These are phyloP conservation scores for Dryadula phaetusa DNA, from an alignment of 2,888 invertebrate genomes.

Conservation along the genomic window DNA sequence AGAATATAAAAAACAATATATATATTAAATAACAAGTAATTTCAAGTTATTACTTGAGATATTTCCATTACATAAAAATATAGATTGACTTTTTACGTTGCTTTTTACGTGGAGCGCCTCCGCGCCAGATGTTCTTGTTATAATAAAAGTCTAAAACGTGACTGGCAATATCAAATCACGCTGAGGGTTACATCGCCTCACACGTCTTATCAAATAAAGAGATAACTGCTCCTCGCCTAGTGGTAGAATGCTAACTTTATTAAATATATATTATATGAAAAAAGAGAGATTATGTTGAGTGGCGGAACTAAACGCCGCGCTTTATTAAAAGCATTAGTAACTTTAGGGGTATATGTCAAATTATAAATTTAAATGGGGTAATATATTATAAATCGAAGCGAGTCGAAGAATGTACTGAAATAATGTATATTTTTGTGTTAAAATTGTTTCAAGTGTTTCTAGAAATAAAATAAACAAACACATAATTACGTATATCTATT, in stretches of 20 bases:
- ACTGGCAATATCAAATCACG: slow-evolving; percentile 32
- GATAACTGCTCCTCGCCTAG: background rate
- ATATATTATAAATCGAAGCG: too few relatives aligned
- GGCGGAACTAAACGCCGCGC: too few relatives aligned
- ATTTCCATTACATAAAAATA: slow-evolving; percentile 27
- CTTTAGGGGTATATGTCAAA: too few relatives aligned
- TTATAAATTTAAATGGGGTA: too few relatives aligned
- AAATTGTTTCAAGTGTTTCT: too few relatives aligned
- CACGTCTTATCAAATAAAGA: slow-evolving; percentile 9
- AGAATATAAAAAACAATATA: background rate
- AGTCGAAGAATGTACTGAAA: too few relatives aligned
- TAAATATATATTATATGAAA: background rate
- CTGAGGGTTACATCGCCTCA: background rate
- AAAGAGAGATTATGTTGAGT: too few relatives aligned
- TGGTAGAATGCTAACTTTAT: background rate
- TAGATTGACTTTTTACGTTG: slow-evolving; percentile 26
- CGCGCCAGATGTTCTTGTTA: slow-evolving; percentile 36
- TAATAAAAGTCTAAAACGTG: slow-evolving; percentile 38
- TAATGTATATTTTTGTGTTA: too few relatives aligned
- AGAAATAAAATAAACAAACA: too few relatives aligned
- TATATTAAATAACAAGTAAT: slow-evolving; percentile 14
- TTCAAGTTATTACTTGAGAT: slow-evolving; percentile 19
- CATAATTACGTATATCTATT: too few relatives aligned
- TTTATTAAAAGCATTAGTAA: too few relatives aligned
- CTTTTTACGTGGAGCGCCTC: slow-evolving; percentile 31